Conservation (phyloP, 2,888 invertebrate genomes). For the Heliconius sara region DNA sequence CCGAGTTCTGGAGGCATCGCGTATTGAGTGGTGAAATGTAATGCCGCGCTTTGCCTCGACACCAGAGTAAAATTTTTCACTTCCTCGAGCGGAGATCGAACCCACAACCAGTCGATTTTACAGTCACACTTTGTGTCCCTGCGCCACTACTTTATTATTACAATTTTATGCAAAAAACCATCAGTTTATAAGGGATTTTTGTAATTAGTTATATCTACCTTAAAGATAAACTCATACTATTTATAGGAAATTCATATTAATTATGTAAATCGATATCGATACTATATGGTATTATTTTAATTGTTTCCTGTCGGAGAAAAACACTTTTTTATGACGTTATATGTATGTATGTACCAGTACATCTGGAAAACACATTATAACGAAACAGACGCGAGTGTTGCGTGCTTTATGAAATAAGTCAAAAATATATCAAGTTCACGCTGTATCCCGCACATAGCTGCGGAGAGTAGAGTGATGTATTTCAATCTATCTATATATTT, state of each 20-base stretch:
- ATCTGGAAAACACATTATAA: slow-evolving; percentile 1
- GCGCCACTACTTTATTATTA: background rate
- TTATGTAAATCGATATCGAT: slow-evolving; percentile 1
- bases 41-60: too few relatives aligned
- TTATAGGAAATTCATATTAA: slow-evolving; percentile 8
- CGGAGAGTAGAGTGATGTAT: background rate
- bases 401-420: background rate
- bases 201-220: background rate
- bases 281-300: background rate
- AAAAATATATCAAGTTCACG: too few relatives aligned
- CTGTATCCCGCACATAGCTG: too few relatives aligned
- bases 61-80: too few relatives aligned
- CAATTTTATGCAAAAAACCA: background rate
- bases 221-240: background rate
- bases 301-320: slow-evolving; percentile 3
- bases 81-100: too few relatives aligned
- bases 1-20: too few relatives aligned
- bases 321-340: background rate
- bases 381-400: background rate
- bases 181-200: background rate
- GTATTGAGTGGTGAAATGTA: too few relatives aligned
- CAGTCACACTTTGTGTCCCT: too few relatives aligned
- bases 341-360: too few relatives aligned
- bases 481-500: background rate
- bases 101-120: too few relatives aligned